phyloP scores from a whole-genome alignment of 2,113 vertebrate species.

The Felis catus region DNA sequence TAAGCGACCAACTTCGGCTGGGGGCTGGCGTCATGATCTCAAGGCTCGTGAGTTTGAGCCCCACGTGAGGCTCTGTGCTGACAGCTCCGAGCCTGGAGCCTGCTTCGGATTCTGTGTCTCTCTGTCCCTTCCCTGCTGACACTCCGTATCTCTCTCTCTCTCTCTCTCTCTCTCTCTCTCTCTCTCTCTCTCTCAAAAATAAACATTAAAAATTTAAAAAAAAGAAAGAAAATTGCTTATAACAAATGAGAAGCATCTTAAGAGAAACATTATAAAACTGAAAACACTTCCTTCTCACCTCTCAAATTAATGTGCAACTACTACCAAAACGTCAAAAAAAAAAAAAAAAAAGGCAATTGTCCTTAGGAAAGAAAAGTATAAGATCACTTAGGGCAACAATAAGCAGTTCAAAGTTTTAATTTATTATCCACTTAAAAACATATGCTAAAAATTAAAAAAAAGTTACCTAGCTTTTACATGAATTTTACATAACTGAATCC shows the following conservation, averaged over 20 bases:
- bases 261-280: not conserved
- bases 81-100: no score
- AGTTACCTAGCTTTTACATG: not conserved
- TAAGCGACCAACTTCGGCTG: no score
- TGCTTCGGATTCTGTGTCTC: no score
- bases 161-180: no score
- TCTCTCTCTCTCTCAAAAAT: no score
- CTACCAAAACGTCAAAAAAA: not conserved
- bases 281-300: not conserved
- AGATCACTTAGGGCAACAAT: not conserved
- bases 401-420: slow-evolving; percentile 43
- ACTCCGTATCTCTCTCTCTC: no score
- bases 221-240: no score
- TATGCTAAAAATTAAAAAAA: slow-evolving; percentile 12
- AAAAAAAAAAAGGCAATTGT: not conserved
- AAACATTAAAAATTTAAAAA: no score
- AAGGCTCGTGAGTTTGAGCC: no score
- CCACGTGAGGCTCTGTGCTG: no score
- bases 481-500: not conserved
- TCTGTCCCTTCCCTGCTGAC: no score
- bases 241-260: not conserved
- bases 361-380: not conserved
- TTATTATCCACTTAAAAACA: slow-evolving; percentile 57
- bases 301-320: not conserved
- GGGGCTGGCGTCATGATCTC: no score